phyloP scores from a whole-genome alignment of 1,140 invertebrate genomes.

The Drosophila nigrodunni region DNA sequence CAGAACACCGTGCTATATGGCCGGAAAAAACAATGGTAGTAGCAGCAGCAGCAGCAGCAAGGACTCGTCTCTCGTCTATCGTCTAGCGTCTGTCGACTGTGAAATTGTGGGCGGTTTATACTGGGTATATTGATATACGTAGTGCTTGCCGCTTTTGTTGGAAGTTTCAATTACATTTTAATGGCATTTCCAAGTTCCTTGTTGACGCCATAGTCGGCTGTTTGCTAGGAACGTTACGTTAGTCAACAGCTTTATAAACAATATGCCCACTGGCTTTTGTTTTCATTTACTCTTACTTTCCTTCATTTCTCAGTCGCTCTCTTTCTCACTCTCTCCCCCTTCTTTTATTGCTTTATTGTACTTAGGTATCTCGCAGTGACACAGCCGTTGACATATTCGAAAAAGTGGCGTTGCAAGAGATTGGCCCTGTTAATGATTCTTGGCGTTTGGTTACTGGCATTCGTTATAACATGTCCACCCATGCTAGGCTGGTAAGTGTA shows the following conservation, averaged over 20 bases:
- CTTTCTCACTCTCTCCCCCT: conserved; percentile 9
- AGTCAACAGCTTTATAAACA: conserved; percentile 74
- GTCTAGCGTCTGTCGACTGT: neutral
- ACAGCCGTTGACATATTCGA: conserved; percentile 92
- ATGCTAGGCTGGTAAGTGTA: conserved; percentile 90
- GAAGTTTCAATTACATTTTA: conserved; percentile 84
- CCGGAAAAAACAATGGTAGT: conserved; percentile 25
- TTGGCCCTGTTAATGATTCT: conserved; percentile 92
- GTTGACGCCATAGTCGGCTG: conserved; percentile 54
- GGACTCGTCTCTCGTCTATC: neutral
- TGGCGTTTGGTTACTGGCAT: conserved; percentile 92
- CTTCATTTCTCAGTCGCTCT: conserved; percentile 2
- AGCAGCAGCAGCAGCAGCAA: neutral
- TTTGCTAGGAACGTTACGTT: conserved; percentile 52
- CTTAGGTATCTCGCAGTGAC: conserved; percentile 93
- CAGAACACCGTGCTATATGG: conserved; percentile 4
- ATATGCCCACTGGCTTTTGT: conserved; percentile 74
- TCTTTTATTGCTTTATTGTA: conserved; percentile 39
- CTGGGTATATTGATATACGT: conserved; percentile 6
- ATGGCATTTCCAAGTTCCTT: conserved; percentile 78
- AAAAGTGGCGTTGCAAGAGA: conserved; percentile 90
- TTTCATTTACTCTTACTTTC: conserved; percentile 60
- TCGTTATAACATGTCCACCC: conserved; percentile 93
- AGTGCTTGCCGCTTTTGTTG: conserved; percentile 52
- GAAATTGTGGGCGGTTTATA: conserved; percentile 30